phyloP scores from a whole-genome alignment of 2,797 vertebrate genomes.

The Vireo griseus region DNA sequence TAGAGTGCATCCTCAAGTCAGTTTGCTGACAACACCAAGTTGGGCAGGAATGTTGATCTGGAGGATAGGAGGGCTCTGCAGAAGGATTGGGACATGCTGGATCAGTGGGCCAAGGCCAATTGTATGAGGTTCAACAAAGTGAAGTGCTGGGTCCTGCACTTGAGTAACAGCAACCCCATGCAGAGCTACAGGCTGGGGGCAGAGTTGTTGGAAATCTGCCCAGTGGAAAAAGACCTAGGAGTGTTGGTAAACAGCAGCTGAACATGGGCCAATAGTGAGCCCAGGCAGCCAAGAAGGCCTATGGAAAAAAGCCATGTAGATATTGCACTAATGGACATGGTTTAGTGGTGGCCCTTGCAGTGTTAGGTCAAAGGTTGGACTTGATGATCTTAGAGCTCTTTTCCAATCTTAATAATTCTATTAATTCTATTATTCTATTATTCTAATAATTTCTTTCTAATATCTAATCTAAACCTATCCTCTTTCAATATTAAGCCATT shows the following conservation, averaged over 20 bases:
- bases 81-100: neutral
- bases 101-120: neutral
- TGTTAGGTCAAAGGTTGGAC: too few species aligned
- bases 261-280: neutral
- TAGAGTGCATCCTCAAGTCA: neutral
- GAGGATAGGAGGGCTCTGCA: neutral
- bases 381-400: neutral
- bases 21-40: neutral
- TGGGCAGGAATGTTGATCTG: neutral
- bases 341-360: neutral
- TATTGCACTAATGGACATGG: neutral
- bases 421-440: neutral
- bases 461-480: neutral
- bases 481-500: neutral
- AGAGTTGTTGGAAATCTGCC: neutral
- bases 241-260: neutral
- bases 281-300: neutral
- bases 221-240: neutral
- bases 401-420: neutral
- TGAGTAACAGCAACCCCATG: too few species aligned
- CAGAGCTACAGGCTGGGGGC: neutral
- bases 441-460: neutral
- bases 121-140: neutral
- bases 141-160: neutral
- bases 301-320: neutral